Evolutionary conservation across 2,888 invertebrate genomes (phyloP).

Genomic region (Prosopocoilus inquinatus): DNA sequence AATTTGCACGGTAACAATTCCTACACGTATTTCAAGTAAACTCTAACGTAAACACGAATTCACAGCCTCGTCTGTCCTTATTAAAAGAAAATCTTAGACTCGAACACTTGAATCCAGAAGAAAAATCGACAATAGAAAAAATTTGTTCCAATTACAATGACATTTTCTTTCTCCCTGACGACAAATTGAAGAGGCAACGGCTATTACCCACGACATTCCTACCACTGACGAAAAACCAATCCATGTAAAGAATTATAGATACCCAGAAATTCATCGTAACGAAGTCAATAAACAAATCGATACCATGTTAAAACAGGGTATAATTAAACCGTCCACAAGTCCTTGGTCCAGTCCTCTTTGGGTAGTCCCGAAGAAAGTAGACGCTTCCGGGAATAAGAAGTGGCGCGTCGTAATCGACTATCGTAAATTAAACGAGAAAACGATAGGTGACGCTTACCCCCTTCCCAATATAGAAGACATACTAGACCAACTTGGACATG

Average conservation of each 20-base stretch:
- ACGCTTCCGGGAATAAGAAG: slow-evolving; percentile 23
- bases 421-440: too few relatives aligned
- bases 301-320: too few relatives aligned
- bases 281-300: too few relatives aligned
- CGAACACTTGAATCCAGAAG: neutral
- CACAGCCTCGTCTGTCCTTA: too few relatives aligned
- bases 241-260: neutral
- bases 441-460: too few relatives aligned
- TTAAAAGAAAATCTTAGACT: too few relatives aligned
- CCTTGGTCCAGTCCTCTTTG: slow-evolving; percentile 31
- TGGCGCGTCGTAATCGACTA: slow-evolving; percentile 36
- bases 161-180: too few relatives aligned
- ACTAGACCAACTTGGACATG: slow-evolving; percentile 28
- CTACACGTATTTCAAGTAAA: too few relatives aligned
- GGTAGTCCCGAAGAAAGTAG: slow-evolving; percentile 37
- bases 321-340: neutral
- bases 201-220: neutral
- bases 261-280: slow-evolving; percentile 28
- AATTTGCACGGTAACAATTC: too few relatives aligned
- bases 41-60: too few relatives aligned
- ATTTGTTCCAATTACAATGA: neutral
- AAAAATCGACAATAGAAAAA: neutral
- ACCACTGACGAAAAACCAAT: neutral
- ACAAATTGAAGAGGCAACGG: too few relatives aligned
- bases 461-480: slow-evolving; percentile 33